Conservation (phyloP, 2,888 invertebrate species). For the Steromphala cineraria region DNA sequence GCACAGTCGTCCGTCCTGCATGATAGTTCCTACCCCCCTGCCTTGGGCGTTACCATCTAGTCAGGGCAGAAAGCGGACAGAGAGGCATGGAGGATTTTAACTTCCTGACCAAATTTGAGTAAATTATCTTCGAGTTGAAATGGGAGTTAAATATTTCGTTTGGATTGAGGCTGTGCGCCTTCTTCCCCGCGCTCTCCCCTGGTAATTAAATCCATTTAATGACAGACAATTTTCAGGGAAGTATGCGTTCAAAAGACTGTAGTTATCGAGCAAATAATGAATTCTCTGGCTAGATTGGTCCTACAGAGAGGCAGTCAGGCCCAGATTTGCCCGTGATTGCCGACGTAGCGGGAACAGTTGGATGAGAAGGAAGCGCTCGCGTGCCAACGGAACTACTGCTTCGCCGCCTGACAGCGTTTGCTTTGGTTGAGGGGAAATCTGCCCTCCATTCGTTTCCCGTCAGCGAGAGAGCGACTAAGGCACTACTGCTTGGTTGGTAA, state of each 20-base stretch:
- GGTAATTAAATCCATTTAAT: slow-evolving; percentile 23
- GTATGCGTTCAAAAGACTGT: slow-evolving; percentile 25
- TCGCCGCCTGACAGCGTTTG: neutral
- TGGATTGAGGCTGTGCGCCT: neutral
- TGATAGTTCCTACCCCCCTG: too few relatives aligned
- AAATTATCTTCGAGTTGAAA: neutral
- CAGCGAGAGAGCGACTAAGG: neutral
- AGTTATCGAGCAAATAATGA: slow-evolving; percentile 28
- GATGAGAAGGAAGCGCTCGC: neutral
- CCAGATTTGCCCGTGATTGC: slow-evolving; percentile 26
- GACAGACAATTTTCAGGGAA: slow-evolving; percentile 24
- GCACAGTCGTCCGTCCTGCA: too few relatives aligned
- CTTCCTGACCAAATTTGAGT: neutral
- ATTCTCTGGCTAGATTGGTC: slow-evolving; percentile 22
- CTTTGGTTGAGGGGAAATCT: slow-evolving; percentile 10
- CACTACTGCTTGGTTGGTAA: neutral
- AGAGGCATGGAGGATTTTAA: neutral
- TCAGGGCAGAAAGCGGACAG: too few relatives aligned
- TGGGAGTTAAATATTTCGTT: slow-evolving; percentile 1
- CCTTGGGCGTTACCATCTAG: too few relatives aligned
- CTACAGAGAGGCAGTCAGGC: neutral
- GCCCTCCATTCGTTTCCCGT: neutral
- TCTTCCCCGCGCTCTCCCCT: neutral
- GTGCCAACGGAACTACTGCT: neutral
- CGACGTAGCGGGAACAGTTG: neutral